phyloP scores from a whole-genome alignment of 2,113 vertebrate genomes.

The Cynopterus brachyotis region DNA sequence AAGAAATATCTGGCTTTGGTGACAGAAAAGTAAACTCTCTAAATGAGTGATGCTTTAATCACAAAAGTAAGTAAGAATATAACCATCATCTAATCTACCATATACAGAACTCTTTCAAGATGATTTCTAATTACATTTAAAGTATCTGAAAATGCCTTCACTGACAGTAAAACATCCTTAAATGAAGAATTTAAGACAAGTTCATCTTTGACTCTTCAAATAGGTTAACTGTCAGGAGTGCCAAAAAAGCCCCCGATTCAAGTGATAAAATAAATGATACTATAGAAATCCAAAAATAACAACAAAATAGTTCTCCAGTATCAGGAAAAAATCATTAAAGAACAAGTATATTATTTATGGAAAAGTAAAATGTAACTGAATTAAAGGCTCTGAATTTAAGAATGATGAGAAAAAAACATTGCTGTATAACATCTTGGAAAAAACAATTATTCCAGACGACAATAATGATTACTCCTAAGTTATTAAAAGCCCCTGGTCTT shows the following conservation, averaged over 20 bases:
- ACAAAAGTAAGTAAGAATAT: neutral
- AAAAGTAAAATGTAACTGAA: slow-evolving; percentile 7
- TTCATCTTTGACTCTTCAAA: slow-evolving; percentile 36
- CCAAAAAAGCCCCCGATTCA: neutral
- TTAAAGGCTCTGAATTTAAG: slow-evolving; percentile 13
- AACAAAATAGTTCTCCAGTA: neutral
- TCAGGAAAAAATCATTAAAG: slow-evolving; percentile 16
- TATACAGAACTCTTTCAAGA: slow-evolving; percentile 13
- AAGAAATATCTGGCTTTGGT: neutral
- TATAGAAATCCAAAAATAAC: slow-evolving; percentile 17
- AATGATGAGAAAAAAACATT: slow-evolving; percentile 26
- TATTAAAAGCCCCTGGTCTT: neutral
- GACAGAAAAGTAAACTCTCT: neutral
- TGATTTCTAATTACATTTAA: slow-evolving; percentile 5
- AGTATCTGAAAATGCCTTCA: slow-evolving; percentile 23
- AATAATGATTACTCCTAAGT: neutral
- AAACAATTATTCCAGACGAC: neutral
- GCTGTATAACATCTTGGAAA: neutral
- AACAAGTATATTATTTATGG: neutral
- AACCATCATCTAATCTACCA: slow-evolving; percentile 4
- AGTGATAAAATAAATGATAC: neutral
- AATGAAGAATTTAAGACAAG: slow-evolving; percentile 34
- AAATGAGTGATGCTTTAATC: neutral
- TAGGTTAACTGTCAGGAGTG: neutral
- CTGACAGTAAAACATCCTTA: neutral